Conservation (phyloP, 2,797 vertebrate genomes). For the Gallinago nigripennis region DNA sequence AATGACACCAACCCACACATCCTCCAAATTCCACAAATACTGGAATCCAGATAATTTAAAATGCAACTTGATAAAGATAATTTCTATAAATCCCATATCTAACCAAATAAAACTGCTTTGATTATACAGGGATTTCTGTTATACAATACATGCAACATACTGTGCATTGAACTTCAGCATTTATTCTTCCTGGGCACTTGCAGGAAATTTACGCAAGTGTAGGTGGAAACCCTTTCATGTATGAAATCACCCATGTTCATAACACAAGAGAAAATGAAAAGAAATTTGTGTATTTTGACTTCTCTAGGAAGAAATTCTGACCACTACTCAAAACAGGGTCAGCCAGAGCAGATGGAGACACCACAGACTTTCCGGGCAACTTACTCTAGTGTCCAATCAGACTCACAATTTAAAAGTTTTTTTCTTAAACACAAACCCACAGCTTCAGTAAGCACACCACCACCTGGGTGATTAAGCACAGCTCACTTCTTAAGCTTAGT, state of each 20-base stretch:
- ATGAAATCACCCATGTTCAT: background rate
- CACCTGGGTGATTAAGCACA: background rate
- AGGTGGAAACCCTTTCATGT: background rate
- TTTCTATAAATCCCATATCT: background rate
- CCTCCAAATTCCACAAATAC: background rate
- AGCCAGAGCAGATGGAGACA: background rate
- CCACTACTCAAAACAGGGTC: background rate
- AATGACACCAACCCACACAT: background rate
- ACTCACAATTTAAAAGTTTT: background rate
- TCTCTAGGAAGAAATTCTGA: background rate
- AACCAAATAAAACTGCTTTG: background rate
- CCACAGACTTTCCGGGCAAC: background rate
- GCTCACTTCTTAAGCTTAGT: background rate
- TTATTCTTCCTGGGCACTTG: background rate
- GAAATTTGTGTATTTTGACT: background rate
- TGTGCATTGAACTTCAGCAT: background rate
- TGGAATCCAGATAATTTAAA: background rate
- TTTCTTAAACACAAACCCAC: background rate
- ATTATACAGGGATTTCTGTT: background rate
- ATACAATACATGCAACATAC: background rate
- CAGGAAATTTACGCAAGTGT: background rate
- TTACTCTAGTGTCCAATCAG: accelerated
- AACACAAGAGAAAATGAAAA: background rate
- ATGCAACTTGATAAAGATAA: background rate
- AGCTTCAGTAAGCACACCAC: background rate